Evolutionary conservation across 2,888 invertebrate species (phyloP).

Genomic region (Zygothrica quintamaculata): DNA sequence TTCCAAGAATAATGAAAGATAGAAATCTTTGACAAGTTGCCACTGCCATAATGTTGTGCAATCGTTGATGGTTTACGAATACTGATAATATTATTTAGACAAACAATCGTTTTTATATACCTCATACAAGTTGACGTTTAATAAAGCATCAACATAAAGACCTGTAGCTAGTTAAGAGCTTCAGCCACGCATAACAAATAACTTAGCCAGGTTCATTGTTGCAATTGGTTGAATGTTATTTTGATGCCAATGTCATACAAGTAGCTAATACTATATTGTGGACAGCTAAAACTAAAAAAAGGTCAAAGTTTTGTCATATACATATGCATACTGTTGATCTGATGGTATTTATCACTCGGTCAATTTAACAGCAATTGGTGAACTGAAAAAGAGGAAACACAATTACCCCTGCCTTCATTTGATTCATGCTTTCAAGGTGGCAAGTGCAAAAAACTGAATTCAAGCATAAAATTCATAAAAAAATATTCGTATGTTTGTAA

Average conservation of each 20-base stretch:
- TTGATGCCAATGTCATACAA: slow-evolving; percentile 71
- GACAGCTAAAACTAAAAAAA: slow-evolving; percentile 64
- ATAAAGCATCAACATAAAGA: slow-evolving; percentile 27
- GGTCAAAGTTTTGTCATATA: slow-evolving; percentile 37
- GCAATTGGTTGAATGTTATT: slow-evolving; percentile 63
- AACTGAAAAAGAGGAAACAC: slow-evolving; percentile 26
- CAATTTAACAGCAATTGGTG: slow-evolving; percentile 66
- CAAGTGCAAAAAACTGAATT: slow-evolving; percentile 4
- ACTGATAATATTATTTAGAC: slow-evolving; percentile 31
- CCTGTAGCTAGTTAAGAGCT: slow-evolving; percentile 52
- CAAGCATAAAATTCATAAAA: slow-evolving; percentile 5
- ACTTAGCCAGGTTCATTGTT: slow-evolving; percentile 71
- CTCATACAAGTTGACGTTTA: slow-evolving; percentile 19
- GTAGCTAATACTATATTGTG: slow-evolving; percentile 60
- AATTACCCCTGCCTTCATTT: slow-evolving; percentile 31
- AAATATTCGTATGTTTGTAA: slow-evolving; percentile 28
- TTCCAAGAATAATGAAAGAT: slow-evolving; percentile 31
- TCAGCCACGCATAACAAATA: slow-evolving; percentile 73
- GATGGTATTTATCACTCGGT: slow-evolving; percentile 41
- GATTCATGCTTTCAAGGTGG: slow-evolving; percentile 39
- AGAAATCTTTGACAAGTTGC: slow-evolving; percentile 23
- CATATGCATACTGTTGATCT: slow-evolving; percentile 33
- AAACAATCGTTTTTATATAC: slow-evolving; percentile 60
- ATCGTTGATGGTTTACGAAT: slow-evolving; percentile 27
- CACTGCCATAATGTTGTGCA: slow-evolving; percentile 22